phyloP scores from a whole-genome alignment of 2,113 vertebrate species.

The Aramus guarauna region DNA sequence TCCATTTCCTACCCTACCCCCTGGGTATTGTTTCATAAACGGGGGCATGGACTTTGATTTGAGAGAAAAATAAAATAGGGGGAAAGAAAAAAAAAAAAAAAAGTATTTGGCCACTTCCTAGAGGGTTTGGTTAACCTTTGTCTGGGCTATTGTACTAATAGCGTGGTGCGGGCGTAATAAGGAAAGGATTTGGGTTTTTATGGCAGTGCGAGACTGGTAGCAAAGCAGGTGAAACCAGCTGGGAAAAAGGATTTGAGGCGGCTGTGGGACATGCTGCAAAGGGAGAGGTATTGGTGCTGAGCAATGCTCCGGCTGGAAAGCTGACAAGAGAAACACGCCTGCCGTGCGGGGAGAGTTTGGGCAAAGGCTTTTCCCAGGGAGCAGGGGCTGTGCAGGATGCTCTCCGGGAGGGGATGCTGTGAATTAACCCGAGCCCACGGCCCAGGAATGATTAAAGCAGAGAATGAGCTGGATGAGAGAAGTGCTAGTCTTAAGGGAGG shows the following conservation, averaged over 20 bases:
- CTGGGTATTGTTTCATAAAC: not conserved
- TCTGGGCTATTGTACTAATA: not conserved
- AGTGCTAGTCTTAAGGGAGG: not conserved
- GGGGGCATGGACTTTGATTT: not conserved
- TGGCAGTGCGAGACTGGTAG: not conserved
- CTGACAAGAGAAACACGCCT: not conserved
- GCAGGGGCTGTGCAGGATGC: not conserved
- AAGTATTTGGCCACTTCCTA: not conserved
- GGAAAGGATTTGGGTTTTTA: fast-evolving
- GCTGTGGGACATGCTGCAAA: not conserved
- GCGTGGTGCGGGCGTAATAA: not conserved
- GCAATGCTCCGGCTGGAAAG: not conserved
- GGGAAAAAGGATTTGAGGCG: not conserved
- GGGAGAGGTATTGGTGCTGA: not conserved
- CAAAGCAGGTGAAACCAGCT: not conserved
- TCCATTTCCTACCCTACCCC: not conserved
- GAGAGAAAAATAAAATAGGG: not conserved
- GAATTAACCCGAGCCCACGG: fast-evolving
- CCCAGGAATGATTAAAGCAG: not conserved
- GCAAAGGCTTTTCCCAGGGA: not conserved
- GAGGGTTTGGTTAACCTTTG: not conserved
- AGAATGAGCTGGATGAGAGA: not conserved
- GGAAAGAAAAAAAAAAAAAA: no score
- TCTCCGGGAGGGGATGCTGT: not conserved
- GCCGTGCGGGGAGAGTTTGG: not conserved